phyloP scores from a whole-genome alignment of 2,888 invertebrate genomes.

The Gastracanthus pulcherrimus region DNA sequence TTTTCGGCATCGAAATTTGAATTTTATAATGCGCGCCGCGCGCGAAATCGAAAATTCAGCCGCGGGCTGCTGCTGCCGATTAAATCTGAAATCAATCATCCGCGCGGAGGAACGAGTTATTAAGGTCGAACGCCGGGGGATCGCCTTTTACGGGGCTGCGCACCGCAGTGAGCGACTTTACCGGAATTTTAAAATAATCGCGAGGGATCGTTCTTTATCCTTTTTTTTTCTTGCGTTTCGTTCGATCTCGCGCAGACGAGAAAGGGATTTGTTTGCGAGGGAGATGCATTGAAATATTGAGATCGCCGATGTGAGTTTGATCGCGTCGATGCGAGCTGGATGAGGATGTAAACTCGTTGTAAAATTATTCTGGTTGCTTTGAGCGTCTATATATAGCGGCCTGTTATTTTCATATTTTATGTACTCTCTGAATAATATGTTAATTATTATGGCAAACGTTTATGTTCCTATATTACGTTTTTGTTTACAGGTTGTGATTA shows the following conservation, averaged over 20 bases:
- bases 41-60: background rate
- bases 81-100: constrained; percentile 25
- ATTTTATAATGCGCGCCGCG: constrained; percentile 3
- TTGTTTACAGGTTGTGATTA: background rate
- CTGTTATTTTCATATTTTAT: constrained; percentile 14
- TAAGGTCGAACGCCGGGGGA: constrained; percentile 3
- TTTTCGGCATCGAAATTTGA: background rate
- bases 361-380: background rate
- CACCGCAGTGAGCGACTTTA: background rate
- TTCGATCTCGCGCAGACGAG: background rate
- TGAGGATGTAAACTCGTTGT: background rate
- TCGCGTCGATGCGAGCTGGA: no score
- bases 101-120: background rate
- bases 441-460: background rate
- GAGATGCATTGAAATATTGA: no score
- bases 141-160: constrained; percentile 15
- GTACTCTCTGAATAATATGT: constrained; percentile 12
- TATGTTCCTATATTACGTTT: background rate
- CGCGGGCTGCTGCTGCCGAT: background rate
- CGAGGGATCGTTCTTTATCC: background rate
- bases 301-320: no score
- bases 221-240: background rate
- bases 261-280: no score
- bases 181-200: background rate
- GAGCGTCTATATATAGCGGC: background rate